Evolutionary conservation across 92 coral and sea anemone genomes (phyloP), one percentile per base, ranked within the genome.

Genomic region (Zoanthus sansibaricus): DNA sequence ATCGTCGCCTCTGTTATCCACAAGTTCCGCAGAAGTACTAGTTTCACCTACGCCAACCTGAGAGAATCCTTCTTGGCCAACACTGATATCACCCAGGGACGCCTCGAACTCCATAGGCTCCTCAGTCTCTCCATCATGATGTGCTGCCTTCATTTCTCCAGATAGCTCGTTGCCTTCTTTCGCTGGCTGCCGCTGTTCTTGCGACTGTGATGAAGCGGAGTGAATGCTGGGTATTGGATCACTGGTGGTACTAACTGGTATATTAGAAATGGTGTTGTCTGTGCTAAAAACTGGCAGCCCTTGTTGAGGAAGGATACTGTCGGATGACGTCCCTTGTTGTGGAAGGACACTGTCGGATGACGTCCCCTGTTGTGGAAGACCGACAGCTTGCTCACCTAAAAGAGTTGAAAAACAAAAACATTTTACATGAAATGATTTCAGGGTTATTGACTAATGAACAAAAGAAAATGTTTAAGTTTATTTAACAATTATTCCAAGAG

Each of bases 51-150:
- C 47, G 62, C 1, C 47, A 31, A 80, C 85, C 48, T 80, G 85
- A 10, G 85, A 5, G 25, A 82, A 83, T 15, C 75, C 47, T 14
- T 69, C 72, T 4, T 87, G 76, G 56, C 87, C 31, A 71, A 80
- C 80, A 33, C 75, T 86, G 42, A 91, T 82, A 49, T 83, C 72
- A 17, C 17, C 78, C 33, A 91, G 62, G 30, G 91, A 88, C 6
- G 91, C 73, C 52, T 88, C 93, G 71, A 87, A 91, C 64, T 91
- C 93, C 93, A 91, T 87, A 0, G 91, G 80, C 88, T 91, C 91
- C 49, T 58, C 90, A 10, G 69, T 66, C 16, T 45, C 82, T 71
- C 76, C 85, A 47, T 88, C 84, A n/a, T 75, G 32, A 25, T 82
- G 37, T 47, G 47, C 46, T 49, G 77, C 55, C 82, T 83, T 42